Evolutionary conservation across 2,113 vertebrate species (phyloP), one percentile per base, ranked within the genome.

Genomic region (Embiotoca jacksoni): DNA sequence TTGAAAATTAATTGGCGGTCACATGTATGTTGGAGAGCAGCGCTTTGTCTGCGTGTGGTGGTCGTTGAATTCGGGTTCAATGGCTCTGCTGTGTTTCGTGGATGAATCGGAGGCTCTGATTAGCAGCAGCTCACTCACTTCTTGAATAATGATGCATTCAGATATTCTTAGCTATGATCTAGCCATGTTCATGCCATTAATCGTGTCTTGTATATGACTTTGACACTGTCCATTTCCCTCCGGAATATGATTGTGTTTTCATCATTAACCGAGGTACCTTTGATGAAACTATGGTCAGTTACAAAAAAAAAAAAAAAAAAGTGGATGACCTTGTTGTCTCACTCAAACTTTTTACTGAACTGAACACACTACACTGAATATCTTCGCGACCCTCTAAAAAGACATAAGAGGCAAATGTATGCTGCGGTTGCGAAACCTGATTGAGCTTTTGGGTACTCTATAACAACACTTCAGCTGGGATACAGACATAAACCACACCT

Each of bases 1-100:
- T 79, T 78, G 23, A 58, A 76, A 80, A 88, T 81, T 66, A 65
- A 87, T 70, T 54, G 49, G 74, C 13, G 10, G 49, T 60, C 71
- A 60, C 59, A 78, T 63, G 72, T 69, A 74, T 72, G 81, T 74
- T 53, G 33, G 66, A 69, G 64, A 89, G 72, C 70, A 85, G 78
- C 31, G 44, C 13, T 16, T 37, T 23, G 47, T 76, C 36, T 61
- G 44, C 35, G 59, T 44, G 71, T 62, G 47, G 33, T 33, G 36
- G n/a, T 13, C 16, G 14, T 41, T 78, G 14, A 66, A 55, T 77
- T 64, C 50, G 72, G 64, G 44, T 54, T 49, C 11, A 44, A 1
- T 32, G 49, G 35, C 10, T 67, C 33, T 47, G 54, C 11, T 65
- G 47, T 37, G 15, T 58, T 57, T 58, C 11, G 16, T 53, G 8